A percentile compares a stretch with the other conserved stretches of the same genome.
Conservation (phyloP, 2,113 vertebrate genomes). For the Scopus umbretta region DNA sequence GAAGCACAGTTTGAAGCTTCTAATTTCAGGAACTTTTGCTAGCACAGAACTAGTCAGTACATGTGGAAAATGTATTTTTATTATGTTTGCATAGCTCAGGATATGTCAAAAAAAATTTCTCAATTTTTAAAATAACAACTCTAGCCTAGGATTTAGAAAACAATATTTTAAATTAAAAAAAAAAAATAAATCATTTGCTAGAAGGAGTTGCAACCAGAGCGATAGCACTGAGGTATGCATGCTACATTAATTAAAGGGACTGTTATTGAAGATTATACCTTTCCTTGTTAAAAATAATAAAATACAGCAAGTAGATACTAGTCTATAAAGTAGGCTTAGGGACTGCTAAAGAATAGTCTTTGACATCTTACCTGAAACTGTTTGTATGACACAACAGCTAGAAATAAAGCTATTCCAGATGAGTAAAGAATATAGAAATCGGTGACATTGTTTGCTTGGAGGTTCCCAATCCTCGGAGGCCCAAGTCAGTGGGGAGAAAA, state of each 20-base stretch:
- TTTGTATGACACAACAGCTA: neutral
- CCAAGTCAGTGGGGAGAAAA: too few relatives aligned
- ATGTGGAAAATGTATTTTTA: neutral
- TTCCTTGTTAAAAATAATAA: neutral
- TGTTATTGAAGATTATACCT: neutral
- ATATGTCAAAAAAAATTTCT: neutral
- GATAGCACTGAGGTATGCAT: neutral
- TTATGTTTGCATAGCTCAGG: neutral
- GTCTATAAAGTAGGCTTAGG: neutral
- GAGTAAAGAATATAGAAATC: neutral
- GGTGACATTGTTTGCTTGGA: neutral
- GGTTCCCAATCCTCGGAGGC: neutral
- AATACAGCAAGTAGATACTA: neutral
- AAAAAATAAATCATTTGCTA: neutral
- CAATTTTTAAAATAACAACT: neutral
- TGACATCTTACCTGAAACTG: neutral
- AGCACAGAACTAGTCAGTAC: neutral
- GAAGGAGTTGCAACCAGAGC: neutral
- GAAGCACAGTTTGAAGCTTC: neutral
- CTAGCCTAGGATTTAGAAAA: neutral
- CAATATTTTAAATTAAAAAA: neutral
- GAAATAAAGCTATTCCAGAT: neutral
- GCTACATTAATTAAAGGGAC: neutral
- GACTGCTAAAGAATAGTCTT: neutral
- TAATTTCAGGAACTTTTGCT: slow-evolving; percentile 5